These are phyloP conservation scores for Tauraco hartlaubi DNA, from an alignment of 2,797 vertebrate genomes.

Conservation along the genomic window DNA sequence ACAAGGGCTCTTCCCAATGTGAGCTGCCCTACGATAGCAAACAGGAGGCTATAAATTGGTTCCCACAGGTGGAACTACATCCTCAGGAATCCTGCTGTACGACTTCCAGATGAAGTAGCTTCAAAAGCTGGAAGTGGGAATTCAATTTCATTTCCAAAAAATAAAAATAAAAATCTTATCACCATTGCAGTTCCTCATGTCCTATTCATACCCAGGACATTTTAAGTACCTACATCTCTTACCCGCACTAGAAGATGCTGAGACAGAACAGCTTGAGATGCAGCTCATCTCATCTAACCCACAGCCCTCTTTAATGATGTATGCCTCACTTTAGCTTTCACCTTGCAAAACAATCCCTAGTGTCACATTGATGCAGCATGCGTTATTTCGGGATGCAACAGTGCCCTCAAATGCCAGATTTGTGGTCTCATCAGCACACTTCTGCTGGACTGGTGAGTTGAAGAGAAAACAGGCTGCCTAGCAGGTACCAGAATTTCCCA, in stretches of 20 bases:
- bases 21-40: neutral
- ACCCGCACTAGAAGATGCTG: neutral
- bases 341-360: neutral
- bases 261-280: neutral
- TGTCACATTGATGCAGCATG: neutral
- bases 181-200: neutral
- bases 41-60: neutral
- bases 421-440: neutral
- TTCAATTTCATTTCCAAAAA: neutral
- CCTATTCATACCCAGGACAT: neutral
- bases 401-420: conserved; percentile 15
- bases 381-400: neutral
- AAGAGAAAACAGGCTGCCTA: neutral
- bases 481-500: neutral
- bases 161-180: neutral
- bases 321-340: neutral
- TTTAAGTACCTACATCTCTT: neutral
- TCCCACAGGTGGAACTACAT: neutral
- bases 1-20: neutral
- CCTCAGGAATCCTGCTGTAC: neutral
- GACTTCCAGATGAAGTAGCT: neutral
- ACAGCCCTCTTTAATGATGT: neutral
- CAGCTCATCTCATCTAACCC: neutral
- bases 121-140: neutral
- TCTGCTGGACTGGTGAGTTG: neutral